These are phyloP conservation scores for Panorpa germanica DNA, from an alignment of 2,888 invertebrate species.

Conservation along the genomic window DNA sequence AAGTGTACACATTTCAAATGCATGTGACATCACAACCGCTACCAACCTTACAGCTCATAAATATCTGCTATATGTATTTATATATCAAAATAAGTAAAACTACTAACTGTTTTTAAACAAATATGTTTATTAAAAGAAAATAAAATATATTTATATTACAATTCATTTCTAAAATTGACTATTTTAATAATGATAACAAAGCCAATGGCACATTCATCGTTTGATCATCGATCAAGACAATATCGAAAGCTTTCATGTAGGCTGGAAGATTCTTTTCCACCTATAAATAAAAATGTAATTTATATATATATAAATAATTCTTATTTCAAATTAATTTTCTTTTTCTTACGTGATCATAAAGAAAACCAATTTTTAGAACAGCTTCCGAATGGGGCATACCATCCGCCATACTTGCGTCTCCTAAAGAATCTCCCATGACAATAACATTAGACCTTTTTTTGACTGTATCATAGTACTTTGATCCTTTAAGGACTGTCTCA, in stretches of 20 bases:
- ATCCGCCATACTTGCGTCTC: constrained; percentile 84
- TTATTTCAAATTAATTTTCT: constrained; percentile 1
- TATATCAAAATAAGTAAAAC: too few relatives aligned
- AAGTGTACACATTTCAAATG: too few relatives aligned
- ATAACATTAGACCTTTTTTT: constrained; percentile 58
- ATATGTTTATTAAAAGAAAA: too few relatives aligned
- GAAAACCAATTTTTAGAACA: constrained; percentile 79
- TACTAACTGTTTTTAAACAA: too few relatives aligned
- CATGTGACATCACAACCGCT: too few relatives aligned
- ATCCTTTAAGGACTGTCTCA: constrained; percentile 59
- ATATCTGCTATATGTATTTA: too few relatives aligned
- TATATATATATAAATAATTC: neutral
- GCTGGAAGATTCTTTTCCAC: constrained; percentile 43
- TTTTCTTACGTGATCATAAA: constrained; percentile 52
- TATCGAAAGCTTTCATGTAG: constrained; percentile 70
- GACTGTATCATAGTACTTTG: constrained; percentile 59
- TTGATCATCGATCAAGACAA: constrained; percentile 79
- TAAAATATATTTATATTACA: too few relatives aligned
- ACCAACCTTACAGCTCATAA: too few relatives aligned
- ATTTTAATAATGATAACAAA: constrained; percentile 26
- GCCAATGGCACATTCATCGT: constrained; percentile 47
- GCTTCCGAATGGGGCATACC: constrained; percentile 58
- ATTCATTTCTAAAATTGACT: too few relatives aligned
- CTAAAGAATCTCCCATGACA: constrained; percentile 81
- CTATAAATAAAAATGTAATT: constrained; percentile 23